Evolutionary conservation across 1,140 invertebrate genomes (phyloP), one percentile per base, ranked within the genome.

Genomic region (Tetraneura akinire): DNA sequence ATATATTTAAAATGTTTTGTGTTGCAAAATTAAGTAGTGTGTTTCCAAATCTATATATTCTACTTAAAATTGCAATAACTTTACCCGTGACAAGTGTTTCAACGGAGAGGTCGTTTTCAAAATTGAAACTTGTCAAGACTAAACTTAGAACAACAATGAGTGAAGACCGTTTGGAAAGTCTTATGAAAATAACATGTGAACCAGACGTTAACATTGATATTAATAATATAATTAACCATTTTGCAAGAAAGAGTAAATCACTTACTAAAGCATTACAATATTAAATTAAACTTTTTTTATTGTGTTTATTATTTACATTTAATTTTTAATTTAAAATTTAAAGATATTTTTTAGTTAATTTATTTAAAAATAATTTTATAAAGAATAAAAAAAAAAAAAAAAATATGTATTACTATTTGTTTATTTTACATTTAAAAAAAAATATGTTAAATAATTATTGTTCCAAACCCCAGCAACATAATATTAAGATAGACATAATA

Each of bases 101-200:
- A 53, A 53, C n/a, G 0, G 51, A 53, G 51, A 53, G 18, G 6
- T 53, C 51, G 4, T 53, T 53, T 53, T 53, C n/a, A n/a, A 53
- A 53, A 53, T 21, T 53, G 4, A 53, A 53, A 53, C 18, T 53
- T 53, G 4, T 53, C 8, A 53, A 51, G 8, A 53, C 18, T 0
- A 53, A 53, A 53, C 6, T 53, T n/a, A 21, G 6, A 53, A 53
- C 51, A 53, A 53, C 51, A 21, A 53, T 21, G 51, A 53, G 18
- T 53, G 51, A 53, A 21, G 51, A 53, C 51, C n/a, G n/a, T 53
- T 53, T 53, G n/a, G 51, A 53, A 53, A 53, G 51, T 53, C 51
- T 53, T n/a, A 53, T 53, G n/a, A 53, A 5, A 21, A 53, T 53
- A 53, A 53, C n/a, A 0, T 53, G 18, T 53, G 16, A 53, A 53